Base-by-base conservation (phyloP, 2,888 invertebrate genomes). In the Exocentrus adspersus region DNA sequence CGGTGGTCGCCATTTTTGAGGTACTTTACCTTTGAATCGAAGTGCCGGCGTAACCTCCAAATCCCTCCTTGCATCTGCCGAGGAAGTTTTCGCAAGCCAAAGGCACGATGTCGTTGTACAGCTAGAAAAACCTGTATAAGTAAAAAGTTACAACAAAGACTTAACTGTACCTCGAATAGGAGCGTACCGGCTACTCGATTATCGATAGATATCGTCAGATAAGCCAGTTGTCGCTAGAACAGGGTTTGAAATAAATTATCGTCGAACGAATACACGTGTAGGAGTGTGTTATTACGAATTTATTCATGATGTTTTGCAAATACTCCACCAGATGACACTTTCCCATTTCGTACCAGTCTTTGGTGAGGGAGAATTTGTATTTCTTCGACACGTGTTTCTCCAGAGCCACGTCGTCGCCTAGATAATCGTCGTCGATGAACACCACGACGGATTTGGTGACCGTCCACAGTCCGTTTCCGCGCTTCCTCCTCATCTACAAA, bases 141-240 rank as follows among this genome's bases (percentile, higher is more conserved):
- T n/a, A n/a, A n/a, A n/a, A n/a, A n/a, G n/a, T n/a, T n/a, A n/a
- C n/a, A n/a, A n/a, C n/a, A n/a, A n/a, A n/a, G n/a, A n/a, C n/a
- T n/a, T n/a, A n/a, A n/a, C n/a, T n/a, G n/a, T n/a, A 88, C 88
- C 86, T 87, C 85, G 75, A 89, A 87, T 65, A 88, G 82, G 71
- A 89, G 72, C 0, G 85, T 82, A 42, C 89, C 89, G 43, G 85
- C 77, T 14, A 81, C 75, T 41, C 77, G 71, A 12, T 76, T 76
- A 69, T 86, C 77, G 54, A 87, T 82, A 2, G 84, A 78, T 68
- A 89, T 82, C 46, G 86, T 86, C 72, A 89, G 81, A 72, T 86
- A 88, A 1, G 84, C 86, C 72, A 83, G 85, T 30, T 86, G 84
- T 73, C 87, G 84, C 88, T 89, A 81, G 71, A 87, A 87, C 12